Base-by-base conservation (phyloP, 2,113 vertebrate genomes). In the Hippoglossus stenolepis region DNA sequence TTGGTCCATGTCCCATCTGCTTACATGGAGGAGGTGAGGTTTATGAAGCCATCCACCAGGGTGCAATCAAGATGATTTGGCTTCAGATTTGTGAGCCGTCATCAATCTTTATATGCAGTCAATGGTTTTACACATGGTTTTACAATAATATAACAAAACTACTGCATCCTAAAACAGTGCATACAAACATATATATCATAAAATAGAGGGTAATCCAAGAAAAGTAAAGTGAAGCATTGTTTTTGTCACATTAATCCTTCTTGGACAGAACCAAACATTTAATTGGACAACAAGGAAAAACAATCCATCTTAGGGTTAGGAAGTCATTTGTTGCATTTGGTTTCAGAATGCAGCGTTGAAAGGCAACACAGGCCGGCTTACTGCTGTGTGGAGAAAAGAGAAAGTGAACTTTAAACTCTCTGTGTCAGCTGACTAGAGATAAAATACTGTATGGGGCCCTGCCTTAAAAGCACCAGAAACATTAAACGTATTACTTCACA, bases 321-420 rank as follows among this genome's bases (percentile, higher is more conserved):
- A 31, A 31, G 5, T 5, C 6, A 4, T 31, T 6, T 51, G 47
- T 51, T 51, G 47, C 5, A 17, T n/a, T 20, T 53, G 7, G 8
- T 20, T 57, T 57, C 54, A 21, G 53, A 54, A 54, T 21, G 23
- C n/a, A 54, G 20, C 3, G 2, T 21, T 54, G n/a, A 54, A 21
- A n/a, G 53, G 49, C 49, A 18, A 13, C 15, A 54, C 20, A 54
- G 18, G n/a, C n/a, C 13, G 11, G 10, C n/a, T 57, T 21, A 23
- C n/a, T 57, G 21, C 51, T 53, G 20, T 53, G 51, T 53, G 51
- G 51, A 53, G 45, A 69, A 74, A 60, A 21, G n/a, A 67, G 58
- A 70, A 77, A 47, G 58, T 85, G 85, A 84, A 87, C 85, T 86
- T 86, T 88, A 82, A 80, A 81, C 87, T 73, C 61, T 74, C 15